A percentile compares a stretch with the other conserved stretches of the same genome.
These are phyloP conservation scores for Hippocampus barbouri DNA, from an alignment of 2,113 vertebrate genomes.

Conservation along the genomic window DNA sequence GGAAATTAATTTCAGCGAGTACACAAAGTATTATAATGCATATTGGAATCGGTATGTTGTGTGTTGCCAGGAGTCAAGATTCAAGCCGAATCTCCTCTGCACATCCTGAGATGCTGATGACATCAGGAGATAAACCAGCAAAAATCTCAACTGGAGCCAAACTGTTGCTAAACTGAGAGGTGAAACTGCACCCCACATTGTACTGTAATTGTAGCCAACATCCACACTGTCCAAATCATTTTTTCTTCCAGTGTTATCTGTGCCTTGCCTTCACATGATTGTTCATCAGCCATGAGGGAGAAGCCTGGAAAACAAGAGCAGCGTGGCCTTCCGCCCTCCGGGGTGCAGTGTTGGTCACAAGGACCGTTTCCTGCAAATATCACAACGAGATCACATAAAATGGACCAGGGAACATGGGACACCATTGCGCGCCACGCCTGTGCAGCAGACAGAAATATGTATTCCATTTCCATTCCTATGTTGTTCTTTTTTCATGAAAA, in stretches of 20 bases:
- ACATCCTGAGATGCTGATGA: conserved; percentile 49
- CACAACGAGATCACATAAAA: conserved; percentile 15
- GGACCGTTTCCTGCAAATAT: conserved; percentile 72
- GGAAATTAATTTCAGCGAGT: conserved; percentile 7
- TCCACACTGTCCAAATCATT: conserved; percentile 5
- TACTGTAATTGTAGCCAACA: background rate
- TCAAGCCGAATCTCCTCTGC: conserved; percentile 42
- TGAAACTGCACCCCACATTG: conserved; percentile 7
- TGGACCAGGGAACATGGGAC: conserved; percentile 20
- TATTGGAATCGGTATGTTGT: conserved; percentile 6
- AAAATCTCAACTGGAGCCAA: conserved; percentile 35
- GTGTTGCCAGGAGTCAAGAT: conserved; percentile 37
- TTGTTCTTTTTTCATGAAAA: conserved; percentile 25
- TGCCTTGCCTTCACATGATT: conserved; percentile 81
- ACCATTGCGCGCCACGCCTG: conserved; percentile 12
- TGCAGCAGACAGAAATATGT: conserved; percentile 14
- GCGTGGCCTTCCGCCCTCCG: conserved; percentile 60
- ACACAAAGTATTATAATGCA: background rate
- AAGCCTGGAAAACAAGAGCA: conserved; percentile 85
- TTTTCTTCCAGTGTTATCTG: conserved; percentile 8
- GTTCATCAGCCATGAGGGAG: conserved; percentile 74
- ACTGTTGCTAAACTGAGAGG: conserved; percentile 15
- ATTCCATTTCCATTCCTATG: conserved; percentile 26
- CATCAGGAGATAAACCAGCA: conserved; percentile 32
- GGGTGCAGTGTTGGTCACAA: conserved; percentile 80